phyloP scores from a whole-genome alignment of 2,113 vertebrate genomes.

The Cryptoleucopteryx plumbea region DNA sequence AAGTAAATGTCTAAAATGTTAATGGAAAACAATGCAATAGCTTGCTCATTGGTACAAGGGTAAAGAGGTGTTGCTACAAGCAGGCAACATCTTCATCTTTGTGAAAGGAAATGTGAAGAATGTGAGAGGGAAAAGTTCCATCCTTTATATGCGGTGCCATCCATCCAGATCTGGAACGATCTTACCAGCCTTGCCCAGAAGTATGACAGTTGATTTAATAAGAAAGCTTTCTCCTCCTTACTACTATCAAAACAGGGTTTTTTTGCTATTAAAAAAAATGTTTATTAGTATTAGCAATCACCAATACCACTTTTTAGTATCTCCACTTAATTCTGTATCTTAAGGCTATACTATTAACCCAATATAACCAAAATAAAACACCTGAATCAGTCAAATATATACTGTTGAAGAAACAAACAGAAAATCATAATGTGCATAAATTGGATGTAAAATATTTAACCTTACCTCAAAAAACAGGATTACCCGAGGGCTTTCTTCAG shows the following conservation, averaged over 20 bases:
- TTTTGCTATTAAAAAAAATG: neutral
- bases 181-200: neutral
- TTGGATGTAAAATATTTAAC: neutral
- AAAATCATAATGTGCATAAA: neutral
- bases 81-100: neutral
- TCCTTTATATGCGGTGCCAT: neutral
- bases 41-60: neutral
- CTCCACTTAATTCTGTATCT: neutral
- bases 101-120: no score
- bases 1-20: neutral
- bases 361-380: neutral
- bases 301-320: neutral
- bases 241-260: neutral
- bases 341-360: neutral
- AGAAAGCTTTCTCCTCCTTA: neutral
- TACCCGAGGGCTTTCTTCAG: conserved; percentile 76
- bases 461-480: conserved; percentile 94
- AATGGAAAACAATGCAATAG: neutral
- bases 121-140: no score
- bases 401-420: neutral
- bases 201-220: neutral
- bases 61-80: neutral
- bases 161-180: neutral
- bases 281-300: neutral
- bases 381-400: neutral